These are phyloP conservation scores for Taenioides sp. DNA, from an alignment of 2,797 vertebrate genomes.

Conservation along the genomic window DNA sequence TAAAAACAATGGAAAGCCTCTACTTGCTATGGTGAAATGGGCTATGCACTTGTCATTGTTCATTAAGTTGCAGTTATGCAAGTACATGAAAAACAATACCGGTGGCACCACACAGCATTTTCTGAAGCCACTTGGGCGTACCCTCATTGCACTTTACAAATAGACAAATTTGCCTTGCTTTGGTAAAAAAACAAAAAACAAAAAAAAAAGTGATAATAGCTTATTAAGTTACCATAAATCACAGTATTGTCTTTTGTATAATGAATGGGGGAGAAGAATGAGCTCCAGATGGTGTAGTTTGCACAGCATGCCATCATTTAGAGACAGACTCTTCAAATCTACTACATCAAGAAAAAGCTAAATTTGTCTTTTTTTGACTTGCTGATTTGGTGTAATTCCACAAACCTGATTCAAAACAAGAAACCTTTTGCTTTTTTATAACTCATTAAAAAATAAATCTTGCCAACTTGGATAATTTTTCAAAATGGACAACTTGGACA, in stretches of 20 bases:
- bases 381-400: background rate
- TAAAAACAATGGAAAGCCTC: too few relatives aligned
- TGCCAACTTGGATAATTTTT: background rate
- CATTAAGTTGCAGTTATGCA: conserved; percentile 11
- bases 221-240: conserved; percentile 10
- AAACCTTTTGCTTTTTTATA: too few relatives aligned
- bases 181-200: background rate
- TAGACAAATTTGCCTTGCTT: background rate
- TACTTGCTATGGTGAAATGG: background rate
- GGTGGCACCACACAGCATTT: background rate
- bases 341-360: background rate
- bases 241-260: background rate
- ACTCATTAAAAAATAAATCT: background rate
- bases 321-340: background rate
- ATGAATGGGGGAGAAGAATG: background rate
- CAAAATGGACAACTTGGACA: background rate
- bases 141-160: background rate
- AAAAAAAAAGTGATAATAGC: background rate
- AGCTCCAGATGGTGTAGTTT: conserved; percentile 1
- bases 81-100: background rate
- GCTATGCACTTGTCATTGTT: conserved; percentile 4
- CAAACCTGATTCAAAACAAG: background rate
- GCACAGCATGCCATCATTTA: background rate
- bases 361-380: background rate
- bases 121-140: background rate